A percentile compares a stretch with the other conserved stretches of the same genome.
phyloP scores from a whole-genome alignment of 2,113 vertebrate species.

The Cyanoderma ruficeps region DNA sequence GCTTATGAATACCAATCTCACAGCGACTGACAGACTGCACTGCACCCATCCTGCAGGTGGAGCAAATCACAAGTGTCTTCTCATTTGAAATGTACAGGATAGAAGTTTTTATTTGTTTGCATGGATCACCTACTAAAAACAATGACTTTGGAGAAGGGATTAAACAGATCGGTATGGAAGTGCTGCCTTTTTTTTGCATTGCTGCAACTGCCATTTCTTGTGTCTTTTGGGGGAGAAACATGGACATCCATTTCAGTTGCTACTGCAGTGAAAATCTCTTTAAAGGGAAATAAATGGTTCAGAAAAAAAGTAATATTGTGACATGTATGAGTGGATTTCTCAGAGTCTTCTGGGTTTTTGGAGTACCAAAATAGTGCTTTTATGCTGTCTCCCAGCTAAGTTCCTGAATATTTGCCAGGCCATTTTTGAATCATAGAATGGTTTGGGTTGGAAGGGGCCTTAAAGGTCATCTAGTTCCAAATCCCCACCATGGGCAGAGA shows the following conservation, averaged over 20 bases:
- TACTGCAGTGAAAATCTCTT: background rate
- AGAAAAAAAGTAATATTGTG: background rate
- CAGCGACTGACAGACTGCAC: background rate
- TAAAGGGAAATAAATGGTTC: background rate
- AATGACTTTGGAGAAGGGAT: background rate
- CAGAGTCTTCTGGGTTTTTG: background rate
- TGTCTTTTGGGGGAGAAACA: background rate
- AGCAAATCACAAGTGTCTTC: background rate
- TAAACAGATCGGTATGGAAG: background rate
- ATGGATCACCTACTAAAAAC: background rate
- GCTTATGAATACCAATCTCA: background rate
- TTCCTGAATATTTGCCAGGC: background rate
- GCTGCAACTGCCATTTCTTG: background rate
- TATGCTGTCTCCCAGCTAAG: background rate
- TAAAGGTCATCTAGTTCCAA: background rate
- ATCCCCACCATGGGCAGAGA: background rate
- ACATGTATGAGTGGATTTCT: background rate
- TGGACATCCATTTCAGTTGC: background rate
- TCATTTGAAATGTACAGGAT: background rate
- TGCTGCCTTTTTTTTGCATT: background rate
- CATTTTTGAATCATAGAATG: background rate
- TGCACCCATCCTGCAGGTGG: background rate
- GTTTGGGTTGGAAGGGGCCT: background rate
- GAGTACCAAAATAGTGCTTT: background rate
- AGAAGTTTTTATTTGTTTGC: slow-evolving; percentile 9